These are phyloP conservation scores for Amphipyra tragopoginis DNA, from an alignment of 2,888 invertebrate genomes.

Conservation along the genomic window DNA sequence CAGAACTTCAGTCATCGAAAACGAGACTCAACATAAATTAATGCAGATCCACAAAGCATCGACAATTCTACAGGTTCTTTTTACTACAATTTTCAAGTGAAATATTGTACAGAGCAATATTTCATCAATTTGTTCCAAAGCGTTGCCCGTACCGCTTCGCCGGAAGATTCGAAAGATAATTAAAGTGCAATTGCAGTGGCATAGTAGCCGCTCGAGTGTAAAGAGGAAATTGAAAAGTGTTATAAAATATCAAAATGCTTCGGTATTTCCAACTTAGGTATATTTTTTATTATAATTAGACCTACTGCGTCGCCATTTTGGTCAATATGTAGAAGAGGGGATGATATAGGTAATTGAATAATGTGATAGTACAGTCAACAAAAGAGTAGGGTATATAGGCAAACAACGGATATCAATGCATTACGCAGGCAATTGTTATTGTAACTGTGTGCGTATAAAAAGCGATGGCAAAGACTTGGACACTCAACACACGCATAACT, in stretches of 20 bases:
- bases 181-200: constrained; percentile 56
- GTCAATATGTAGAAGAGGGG: too few relatives aligned
- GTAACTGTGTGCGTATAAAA: too few relatives aligned
- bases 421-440: too few relatives aligned
- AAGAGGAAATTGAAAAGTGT: constrained; percentile 54
- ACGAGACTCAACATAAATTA: neutral
- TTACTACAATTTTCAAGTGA: constrained; percentile 33
- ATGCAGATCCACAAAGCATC: constrained; percentile 15
- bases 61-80: constrained; percentile 6
- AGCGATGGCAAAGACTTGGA: too few relatives aligned
- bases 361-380: too few relatives aligned
- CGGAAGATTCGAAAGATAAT: constrained; percentile 56
- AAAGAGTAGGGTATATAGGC: too few relatives aligned
- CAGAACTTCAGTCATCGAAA: too few relatives aligned
- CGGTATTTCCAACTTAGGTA: neutral
- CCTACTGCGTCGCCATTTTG: too few relatives aligned
- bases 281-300: too few relatives aligned
- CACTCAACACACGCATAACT: too few relatives aligned
- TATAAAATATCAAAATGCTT: constrained; percentile 30
- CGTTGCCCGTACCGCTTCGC: constrained; percentile 22
- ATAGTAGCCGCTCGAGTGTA: constrained; percentile 28
- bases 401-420: too few relatives aligned
- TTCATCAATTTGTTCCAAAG: constrained; percentile 52
- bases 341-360: too few relatives aligned
- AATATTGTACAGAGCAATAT: constrained; percentile 43